Evolutionary conservation across 2,113 vertebrate genomes (phyloP).

Genomic region (Rutilus rutilus): DNA sequence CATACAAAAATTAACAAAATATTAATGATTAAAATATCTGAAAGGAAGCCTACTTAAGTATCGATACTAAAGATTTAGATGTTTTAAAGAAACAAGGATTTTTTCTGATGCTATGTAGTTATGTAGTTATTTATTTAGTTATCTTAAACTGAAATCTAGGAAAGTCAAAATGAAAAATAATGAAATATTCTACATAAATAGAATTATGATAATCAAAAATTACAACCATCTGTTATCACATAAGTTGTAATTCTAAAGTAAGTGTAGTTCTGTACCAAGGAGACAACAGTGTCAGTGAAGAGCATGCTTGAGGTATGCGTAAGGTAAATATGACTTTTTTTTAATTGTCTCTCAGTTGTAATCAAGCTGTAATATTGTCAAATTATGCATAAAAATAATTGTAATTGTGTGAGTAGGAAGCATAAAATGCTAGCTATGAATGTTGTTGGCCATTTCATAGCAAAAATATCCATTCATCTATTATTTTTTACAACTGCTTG

Average conservation of each 20-base stretch:
- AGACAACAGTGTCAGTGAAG: background rate
- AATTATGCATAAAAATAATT: background rate
- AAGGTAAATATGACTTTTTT: too few species aligned
- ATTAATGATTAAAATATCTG: background rate
- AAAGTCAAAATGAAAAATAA: background rate
- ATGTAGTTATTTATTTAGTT: too few species aligned
- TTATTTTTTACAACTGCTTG: background rate
- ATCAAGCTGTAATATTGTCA: background rate
- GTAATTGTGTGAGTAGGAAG: background rate
- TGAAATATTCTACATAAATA: background rate
- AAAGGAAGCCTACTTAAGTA: background rate
- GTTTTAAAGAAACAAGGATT: background rate
- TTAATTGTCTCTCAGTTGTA: too few species aligned
- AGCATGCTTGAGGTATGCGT: background rate
- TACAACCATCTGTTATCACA: too few species aligned
- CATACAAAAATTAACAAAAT: too few species aligned
- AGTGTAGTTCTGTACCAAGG: background rate
- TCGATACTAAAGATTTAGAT: background rate
- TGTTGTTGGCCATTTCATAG: background rate
- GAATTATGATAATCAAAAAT: background rate
- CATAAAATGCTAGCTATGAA: background rate
- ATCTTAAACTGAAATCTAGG: too few species aligned
- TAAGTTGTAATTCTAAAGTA: background rate
- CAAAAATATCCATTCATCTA: slow-evolving; percentile 2
- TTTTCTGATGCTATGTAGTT: background rate